Percentiles rank a stretch among this genome's conserved stretches.
Evolutionary conservation across 2,888 invertebrate species (phyloP).

Genomic region (Scaptomyza cyrtandrae): DNA sequence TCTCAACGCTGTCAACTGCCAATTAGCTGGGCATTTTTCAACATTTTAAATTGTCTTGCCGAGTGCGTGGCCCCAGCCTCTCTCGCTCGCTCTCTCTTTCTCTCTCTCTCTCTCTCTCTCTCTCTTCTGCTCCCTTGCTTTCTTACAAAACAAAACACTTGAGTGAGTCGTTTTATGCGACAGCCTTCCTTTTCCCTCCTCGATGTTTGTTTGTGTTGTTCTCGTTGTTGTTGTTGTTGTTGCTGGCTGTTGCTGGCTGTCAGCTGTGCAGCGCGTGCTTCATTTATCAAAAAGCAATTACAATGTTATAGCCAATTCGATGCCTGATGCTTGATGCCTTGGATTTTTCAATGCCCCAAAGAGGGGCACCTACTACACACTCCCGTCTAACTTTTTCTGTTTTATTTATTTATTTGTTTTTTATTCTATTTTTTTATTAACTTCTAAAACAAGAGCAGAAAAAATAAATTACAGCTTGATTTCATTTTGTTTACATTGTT

Average conservation of each 20-base stretch:
- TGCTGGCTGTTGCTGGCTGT: slow-evolving; percentile 50
- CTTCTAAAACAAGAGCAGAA: slow-evolving; percentile 33
- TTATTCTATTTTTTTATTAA: slow-evolving; percentile 13
- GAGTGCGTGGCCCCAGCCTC: slow-evolving; percentile 66
- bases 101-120: neutral
- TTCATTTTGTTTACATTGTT: slow-evolving; percentile 22
- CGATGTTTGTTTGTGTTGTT: slow-evolving; percentile 9
- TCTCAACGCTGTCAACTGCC: slow-evolving; percentile 74
- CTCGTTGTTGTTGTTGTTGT: slow-evolving; percentile 23
- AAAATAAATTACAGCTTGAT: slow-evolving; percentile 4
- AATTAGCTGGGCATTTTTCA: slow-evolving; percentile 77
- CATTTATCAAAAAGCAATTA: slow-evolving; percentile 77
- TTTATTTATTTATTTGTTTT: too few species aligned
- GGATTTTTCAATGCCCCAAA: slow-evolving; percentile 13
- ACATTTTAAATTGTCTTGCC: slow-evolving; percentile 76
- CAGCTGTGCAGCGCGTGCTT: slow-evolving; percentile 77
- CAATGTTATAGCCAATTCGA: slow-evolving; percentile 74
- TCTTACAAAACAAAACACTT: slow-evolving; percentile 42
- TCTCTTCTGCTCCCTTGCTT: neutral
- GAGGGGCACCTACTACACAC: neutral
- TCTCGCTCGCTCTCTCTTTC: neutral
- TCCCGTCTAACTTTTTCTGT: neutral
- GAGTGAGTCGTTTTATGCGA: slow-evolving; percentile 71
- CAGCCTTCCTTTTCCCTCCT: slow-evolving; percentile 9
- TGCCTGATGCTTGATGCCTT: slow-evolving; percentile 42